Evolutionary conservation across 1,140 invertebrate species (phyloP).

Genomic region (Zophobas morio): DNA sequence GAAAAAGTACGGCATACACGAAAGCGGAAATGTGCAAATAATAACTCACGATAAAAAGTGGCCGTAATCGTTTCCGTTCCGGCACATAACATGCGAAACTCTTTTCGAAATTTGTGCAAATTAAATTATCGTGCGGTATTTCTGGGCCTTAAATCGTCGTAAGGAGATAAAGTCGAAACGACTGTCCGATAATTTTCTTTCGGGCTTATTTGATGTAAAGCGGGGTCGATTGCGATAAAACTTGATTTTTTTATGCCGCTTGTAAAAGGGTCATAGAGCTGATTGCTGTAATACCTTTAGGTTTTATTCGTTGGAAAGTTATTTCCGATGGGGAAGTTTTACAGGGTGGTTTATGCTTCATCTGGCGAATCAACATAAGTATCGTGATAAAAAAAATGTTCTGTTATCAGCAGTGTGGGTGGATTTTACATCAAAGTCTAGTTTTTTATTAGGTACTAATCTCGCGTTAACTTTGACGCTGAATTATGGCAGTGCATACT

Average conservation of each 20-base stretch:
- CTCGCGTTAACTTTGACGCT: neutral
- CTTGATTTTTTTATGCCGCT: slow-evolving; percentile 27
- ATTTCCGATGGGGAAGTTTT: slow-evolving; percentile 5
- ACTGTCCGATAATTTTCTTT: slow-evolving; percentile 32
- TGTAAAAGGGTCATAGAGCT: slow-evolving; percentile 1
- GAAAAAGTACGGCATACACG: too few species aligned
- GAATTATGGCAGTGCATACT: slow-evolving; percentile 23
- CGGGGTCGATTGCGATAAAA: slow-evolving; percentile 13
- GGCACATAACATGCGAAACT: too few species aligned
- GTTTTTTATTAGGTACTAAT: slow-evolving; percentile 30
- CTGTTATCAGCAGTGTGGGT: neutral
- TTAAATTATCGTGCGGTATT: too few species aligned
- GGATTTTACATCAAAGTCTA: slow-evolving; percentile 1
- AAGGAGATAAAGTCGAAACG: slow-evolving; percentile 26
- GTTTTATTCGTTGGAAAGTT: slow-evolving; percentile 13
- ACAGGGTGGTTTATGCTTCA: too few species aligned
- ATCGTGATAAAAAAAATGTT: neutral
- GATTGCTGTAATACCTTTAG: slow-evolving; percentile 15
- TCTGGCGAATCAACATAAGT: neutral
- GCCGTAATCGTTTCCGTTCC: too few species aligned
- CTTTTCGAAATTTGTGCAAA: too few species aligned
- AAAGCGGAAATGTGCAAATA: too few species aligned
- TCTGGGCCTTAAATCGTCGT: neutral
- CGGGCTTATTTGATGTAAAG: slow-evolving; percentile 24
- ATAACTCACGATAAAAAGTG: too few species aligned